Percentiles rank a stretch among this genome's conserved stretches.
These are phyloP conservation scores for Numenius arquata DNA, from an alignment of 2,113 vertebrate species.

Conservation along the genomic window DNA sequence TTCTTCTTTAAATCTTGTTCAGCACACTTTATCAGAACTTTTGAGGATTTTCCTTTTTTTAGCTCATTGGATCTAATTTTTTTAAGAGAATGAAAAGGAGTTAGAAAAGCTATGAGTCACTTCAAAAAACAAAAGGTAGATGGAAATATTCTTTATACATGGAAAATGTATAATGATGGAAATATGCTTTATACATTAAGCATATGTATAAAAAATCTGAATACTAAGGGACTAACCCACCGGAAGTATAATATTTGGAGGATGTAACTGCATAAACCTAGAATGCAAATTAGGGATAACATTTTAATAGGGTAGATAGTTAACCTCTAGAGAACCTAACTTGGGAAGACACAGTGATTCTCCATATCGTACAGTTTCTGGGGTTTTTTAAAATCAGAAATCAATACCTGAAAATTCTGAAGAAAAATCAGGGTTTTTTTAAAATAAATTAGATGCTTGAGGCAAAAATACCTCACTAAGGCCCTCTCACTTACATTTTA, in stretches of 20 bases:
- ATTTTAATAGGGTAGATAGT: neutral
- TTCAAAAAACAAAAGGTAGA: neutral
- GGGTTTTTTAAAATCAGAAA: neutral
- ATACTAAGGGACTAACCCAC: neutral
- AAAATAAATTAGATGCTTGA: neutral
- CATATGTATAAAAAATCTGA: neutral
- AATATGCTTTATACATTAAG: neutral
- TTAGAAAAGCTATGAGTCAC: neutral
- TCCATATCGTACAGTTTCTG: neutral
- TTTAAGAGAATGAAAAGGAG: neutral
- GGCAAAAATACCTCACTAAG: neutral
- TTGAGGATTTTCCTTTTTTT: neutral
- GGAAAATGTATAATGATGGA: too few relatives aligned
- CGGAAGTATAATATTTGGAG: neutral
- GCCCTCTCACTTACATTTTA: neutral
- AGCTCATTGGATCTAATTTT: neutral
- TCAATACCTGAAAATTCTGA: neutral
- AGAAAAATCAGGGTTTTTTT: neutral
- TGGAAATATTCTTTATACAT: neutral
- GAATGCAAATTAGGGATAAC: neutral
- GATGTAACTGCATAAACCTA: neutral
- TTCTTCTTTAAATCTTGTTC: neutral
- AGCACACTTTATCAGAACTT: neutral
- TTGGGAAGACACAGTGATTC: neutral
- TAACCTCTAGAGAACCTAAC: neutral